phyloP scores from a whole-genome alignment of 2,113 vertebrate genomes.

The Aphyosemion australe region DNA sequence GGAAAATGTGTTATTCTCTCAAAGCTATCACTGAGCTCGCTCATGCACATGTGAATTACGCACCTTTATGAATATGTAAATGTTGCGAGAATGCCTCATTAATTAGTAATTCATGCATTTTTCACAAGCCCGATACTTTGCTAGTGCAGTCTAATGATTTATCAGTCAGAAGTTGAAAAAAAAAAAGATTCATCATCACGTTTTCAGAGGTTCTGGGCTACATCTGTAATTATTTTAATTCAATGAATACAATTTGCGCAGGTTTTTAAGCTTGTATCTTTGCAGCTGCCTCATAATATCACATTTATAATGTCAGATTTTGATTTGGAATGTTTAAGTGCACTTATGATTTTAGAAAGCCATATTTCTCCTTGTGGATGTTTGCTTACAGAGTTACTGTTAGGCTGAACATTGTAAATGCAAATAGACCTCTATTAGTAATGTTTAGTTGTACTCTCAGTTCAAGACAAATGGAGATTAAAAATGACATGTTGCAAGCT shows the following conservation, averaged over 20 bases:
- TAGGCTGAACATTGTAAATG: conserved; percentile 28
- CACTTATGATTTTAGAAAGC: conserved; percentile 47
- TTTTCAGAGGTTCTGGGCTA: conserved; percentile 76
- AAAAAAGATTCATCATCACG: conserved; percentile 70
- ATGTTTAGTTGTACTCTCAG: conserved; percentile 18
- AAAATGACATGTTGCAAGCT: too few relatives aligned
- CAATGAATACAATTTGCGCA: conserved; percentile 67
- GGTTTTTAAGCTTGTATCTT: conserved; percentile 48
- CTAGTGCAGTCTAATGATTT: conserved; percentile 80
- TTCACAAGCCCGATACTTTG: conserved; percentile 79
- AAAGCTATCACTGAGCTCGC: conserved; percentile 76
- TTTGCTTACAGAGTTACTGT: conserved; percentile 49
- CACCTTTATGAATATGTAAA: conserved; percentile 88
- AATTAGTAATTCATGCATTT: conserved; percentile 88
- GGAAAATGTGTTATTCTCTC: conserved; percentile 75
- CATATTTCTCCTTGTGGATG: conserved; percentile 44
- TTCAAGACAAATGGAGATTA: neutral
- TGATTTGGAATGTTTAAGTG: conserved; percentile 40
- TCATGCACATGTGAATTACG: conserved; percentile 84
- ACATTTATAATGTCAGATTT: conserved; percentile 52
- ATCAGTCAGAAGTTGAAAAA: conserved; percentile 69
- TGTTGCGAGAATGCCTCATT: conserved; percentile 83
- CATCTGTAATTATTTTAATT: conserved; percentile 75
- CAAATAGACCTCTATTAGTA: conserved; percentile 13
- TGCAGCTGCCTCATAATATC: conserved; percentile 63